A percentile compares a stretch with the other conserved stretches of the same genome.
These are phyloP conservation scores for Dasypogon diadema DNA, from an alignment of 2,888 invertebrate species.

Conservation along the genomic window DNA sequence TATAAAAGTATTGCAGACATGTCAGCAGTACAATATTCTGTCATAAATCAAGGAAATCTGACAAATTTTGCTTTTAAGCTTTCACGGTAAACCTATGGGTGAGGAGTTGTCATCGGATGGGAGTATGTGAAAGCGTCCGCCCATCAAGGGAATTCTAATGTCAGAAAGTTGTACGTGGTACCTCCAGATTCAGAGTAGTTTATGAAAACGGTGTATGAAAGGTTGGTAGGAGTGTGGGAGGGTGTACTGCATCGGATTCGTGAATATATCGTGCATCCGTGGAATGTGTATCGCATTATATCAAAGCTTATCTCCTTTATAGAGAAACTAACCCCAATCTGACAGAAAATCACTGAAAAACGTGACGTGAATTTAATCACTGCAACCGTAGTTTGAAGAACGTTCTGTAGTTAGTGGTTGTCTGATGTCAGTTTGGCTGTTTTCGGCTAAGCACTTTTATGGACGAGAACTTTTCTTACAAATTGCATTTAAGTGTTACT, in stretches of 20 bases:
- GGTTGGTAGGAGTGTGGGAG: too few species aligned
- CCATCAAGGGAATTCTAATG: slow-evolving; percentile 30
- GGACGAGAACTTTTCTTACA: background rate
- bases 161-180: slow-evolving; percentile 49
- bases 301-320: slow-evolving; percentile 44
- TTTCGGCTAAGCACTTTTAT: background rate
- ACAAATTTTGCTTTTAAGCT: slow-evolving; percentile 52
- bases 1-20: slow-evolving; percentile 45
- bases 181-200: slow-evolving; percentile 27
- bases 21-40: slow-evolving; percentile 47
- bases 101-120: slow-evolving; percentile 28
- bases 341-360: slow-evolving; percentile 54
- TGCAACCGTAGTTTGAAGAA: background rate
- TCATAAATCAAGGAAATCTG: slow-evolving; percentile 51
- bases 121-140: background rate
- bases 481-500: background rate
- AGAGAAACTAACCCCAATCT: slow-evolving; percentile 52
- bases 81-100: slow-evolving; percentile 29
- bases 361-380: slow-evolving; percentile 50
- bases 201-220: slow-evolving; percentile 17
- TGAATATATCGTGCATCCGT: slow-evolving; percentile 19
- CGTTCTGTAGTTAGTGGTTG: background rate
- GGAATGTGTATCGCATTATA: slow-evolving; percentile 37
- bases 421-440: background rate
- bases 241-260: slow-evolving; percentile 4